Base-by-base conservation (phyloP, 2,113 vertebrate genomes). In the Tamias sibiricus region DNA sequence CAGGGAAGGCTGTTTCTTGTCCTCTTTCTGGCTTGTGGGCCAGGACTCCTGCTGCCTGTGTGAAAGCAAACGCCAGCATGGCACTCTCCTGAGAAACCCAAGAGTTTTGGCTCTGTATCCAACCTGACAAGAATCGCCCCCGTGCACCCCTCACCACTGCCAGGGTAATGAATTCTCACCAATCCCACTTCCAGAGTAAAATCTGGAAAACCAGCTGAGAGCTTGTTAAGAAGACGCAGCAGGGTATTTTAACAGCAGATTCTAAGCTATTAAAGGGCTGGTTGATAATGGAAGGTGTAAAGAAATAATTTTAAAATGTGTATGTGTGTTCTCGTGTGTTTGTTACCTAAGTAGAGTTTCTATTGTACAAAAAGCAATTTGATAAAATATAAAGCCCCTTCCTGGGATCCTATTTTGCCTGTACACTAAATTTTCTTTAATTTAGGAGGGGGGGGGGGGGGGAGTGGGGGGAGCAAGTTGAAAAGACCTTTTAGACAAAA, bases 41-140 rank as follows among this genome's bases (percentile, higher is more conserved):
- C 74, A 85, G 90, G 59, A 24, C 81, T 90, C 92, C 92, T 66
- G 81, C 90, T 42, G 83, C 8, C 26, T 85, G 69, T 89, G 49
- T 81, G 92, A 84, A 42, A 49, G 81, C 88, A 94, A 87, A 91
- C 28, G 82, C 77, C 44, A n/a, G 40, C 32, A 57, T 64, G 69
- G 44, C 44, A 37, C 42, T 77, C 72, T 90, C 74, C 59, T 20
- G 28, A 91, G 95, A 94, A 94, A 86, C 35, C 37, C 69, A 28
- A 8, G 40, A 47, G 37, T 75, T 59, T 90, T 89, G 96, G 97
- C 86, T 96, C 77, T n/a, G 52, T 17, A 86, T 19, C 74, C 62
- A 59, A 47, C 40, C 87, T 64, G 69, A 87, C 90, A 75, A 91
- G 86, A 82, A 85, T 12, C 44, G 22, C 82, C 49, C 47, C 47